Evolutionary conservation across 1,140 invertebrate genomes (phyloP).

Genomic region (Lamellibrachia luymesi): DNA sequence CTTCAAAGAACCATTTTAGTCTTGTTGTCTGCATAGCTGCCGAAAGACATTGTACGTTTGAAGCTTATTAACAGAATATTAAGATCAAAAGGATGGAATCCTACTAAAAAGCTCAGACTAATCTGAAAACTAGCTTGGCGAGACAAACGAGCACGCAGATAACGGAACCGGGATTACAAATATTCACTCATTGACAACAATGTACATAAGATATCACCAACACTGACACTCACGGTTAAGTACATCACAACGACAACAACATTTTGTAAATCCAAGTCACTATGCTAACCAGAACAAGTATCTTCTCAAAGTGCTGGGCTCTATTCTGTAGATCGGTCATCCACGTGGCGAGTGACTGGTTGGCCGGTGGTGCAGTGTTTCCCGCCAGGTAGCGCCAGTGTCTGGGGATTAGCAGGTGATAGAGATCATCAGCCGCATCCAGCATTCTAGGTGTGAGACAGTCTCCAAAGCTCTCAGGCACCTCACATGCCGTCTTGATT

Average conservation of each 20-base stretch:
- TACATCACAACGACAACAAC: not conserved
- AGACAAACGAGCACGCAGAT: not conserved
- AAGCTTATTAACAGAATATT: no score
- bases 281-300: slow-evolving; percentile 44
- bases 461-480: slow-evolving; percentile 44
- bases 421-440: slow-evolving; percentile 53
- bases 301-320: slow-evolving; percentile 53
- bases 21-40: no score
- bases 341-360: slow-evolving; percentile 47
- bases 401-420: slow-evolving; percentile 48
- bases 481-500: slow-evolving; percentile 51
- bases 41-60: no score
- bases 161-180: not conserved
- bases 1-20: no score
- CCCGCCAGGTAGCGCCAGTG: slow-evolving; percentile 50
- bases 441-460: slow-evolving; percentile 43
- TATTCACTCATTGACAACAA: not conserved
- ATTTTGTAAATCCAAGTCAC: not conserved
- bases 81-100: no score
- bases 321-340: slow-evolving; percentile 46
- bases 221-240: not conserved
- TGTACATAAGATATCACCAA: not conserved
- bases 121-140: no score
- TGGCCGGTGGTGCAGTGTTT: slow-evolving; percentile 46
- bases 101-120: no score